Conservation (phyloP, 1,140 invertebrate genomes). For the Arion vulgaris region DNA sequence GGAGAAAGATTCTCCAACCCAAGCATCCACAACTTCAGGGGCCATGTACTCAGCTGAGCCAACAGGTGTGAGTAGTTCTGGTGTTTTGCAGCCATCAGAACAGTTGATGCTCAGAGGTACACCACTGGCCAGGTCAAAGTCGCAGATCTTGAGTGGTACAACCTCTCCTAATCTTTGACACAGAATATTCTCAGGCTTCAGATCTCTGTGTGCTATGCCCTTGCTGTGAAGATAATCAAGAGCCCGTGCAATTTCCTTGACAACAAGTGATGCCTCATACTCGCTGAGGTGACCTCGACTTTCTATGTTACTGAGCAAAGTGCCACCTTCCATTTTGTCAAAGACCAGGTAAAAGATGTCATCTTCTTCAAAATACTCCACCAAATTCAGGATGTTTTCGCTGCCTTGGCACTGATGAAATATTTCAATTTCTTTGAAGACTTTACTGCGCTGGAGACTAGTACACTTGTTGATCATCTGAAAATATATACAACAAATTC, state of each 20-base stretch:
- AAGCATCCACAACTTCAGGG: conserved; percentile 97
- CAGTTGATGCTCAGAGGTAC: conserved; percentile 80
- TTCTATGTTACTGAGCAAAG: conserved; percentile 90
- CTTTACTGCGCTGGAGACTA: conserved; percentile 89
- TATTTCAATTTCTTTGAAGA: conserved; percentile 98
- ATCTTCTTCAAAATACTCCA: conserved; percentile 97
- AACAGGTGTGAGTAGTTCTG: conserved; percentile 91
- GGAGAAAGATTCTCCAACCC: conserved; percentile 85
- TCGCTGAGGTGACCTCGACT: conserved; percentile 93
- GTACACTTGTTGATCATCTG: conserved; percentile 94
- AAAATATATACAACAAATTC: conserved; percentile 38
- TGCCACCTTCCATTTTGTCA: conserved; percentile 94
- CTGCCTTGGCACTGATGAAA: conserved; percentile 97
- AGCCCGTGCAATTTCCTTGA: conserved; percentile 94
- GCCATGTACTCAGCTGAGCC: conserved; percentile 99
- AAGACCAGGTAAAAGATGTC: conserved; percentile 96
- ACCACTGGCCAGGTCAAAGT: conserved; percentile 98
- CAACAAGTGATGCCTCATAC: conserved; percentile 92
- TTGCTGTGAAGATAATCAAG: conserved; percentile 94
- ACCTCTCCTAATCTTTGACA: conserved; percentile 89
- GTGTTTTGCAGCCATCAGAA: conserved; percentile 87
- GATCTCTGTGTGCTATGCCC: conserved; percentile 89
- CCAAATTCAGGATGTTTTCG: conserved; percentile 96
- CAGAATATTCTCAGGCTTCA: conserved; percentile 98
- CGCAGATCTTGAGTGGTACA: conserved; percentile 96